These are phyloP conservation scores for Bunonema sp. DNA, from an alignment of 2,888 invertebrate genomes.

Conservation along the genomic window DNA sequence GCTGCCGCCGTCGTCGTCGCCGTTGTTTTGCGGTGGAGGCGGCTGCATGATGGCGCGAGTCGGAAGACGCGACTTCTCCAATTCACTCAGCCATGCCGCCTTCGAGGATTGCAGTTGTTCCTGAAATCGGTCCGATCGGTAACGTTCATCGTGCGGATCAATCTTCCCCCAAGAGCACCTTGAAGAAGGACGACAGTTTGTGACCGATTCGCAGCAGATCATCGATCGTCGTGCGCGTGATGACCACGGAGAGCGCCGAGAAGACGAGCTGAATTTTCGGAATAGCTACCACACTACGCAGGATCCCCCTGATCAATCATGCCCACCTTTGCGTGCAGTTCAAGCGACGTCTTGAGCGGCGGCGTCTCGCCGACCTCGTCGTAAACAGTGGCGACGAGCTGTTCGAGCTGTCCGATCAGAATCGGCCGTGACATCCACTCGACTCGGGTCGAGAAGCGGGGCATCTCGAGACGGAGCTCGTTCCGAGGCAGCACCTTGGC, in stretches of 20 bases:
- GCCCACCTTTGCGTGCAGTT: too few relatives aligned
- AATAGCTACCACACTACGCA: too few relatives aligned
- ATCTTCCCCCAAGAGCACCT: conserved; percentile 48
- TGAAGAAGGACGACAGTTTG: conserved; percentile 89
- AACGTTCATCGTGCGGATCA: background rate
- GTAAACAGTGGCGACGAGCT: conserved; percentile 4
- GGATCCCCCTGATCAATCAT: too few relatives aligned
- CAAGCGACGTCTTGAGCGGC: too few relatives aligned
- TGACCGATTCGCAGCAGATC: conserved; percentile 90
- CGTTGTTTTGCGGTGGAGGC: background rate
- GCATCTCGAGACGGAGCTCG: too few relatives aligned
- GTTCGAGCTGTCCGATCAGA: conserved; percentile 65
- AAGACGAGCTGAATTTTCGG: too few relatives aligned
- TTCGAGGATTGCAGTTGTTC: conserved; percentile 28
- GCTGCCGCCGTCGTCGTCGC: conserved; percentile 1
- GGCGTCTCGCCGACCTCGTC: conserved; percentile 4
- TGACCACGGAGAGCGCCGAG: too few relatives aligned
- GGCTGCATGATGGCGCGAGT: background rate
- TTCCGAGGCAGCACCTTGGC: too few relatives aligned
- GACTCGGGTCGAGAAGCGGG: too few relatives aligned
- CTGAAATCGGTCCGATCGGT: conserved; percentile 7
- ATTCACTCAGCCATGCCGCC: conserved; percentile 14
- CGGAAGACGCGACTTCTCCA: background rate
- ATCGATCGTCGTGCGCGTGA: conserved; percentile 86
- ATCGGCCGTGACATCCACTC: conserved; percentile 98